phyloP scores from a whole-genome alignment of 2,888 invertebrate genomes.

The Pycnomerus fuliginosus region DNA sequence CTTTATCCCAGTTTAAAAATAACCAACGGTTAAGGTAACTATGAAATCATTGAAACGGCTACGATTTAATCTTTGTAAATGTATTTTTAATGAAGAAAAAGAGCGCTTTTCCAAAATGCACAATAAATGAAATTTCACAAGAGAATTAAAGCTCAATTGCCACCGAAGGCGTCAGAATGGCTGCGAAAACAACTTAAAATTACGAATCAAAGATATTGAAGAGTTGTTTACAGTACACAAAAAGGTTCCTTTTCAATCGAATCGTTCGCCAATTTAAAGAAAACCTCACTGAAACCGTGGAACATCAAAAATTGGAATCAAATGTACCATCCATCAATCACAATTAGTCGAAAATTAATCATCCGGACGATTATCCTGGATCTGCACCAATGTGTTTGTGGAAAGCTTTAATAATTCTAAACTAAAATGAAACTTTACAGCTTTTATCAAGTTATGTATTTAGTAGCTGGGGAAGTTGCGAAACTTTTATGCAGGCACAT shows the following conservation, averaged over 20 bases:
- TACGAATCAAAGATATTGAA: slow-evolving; percentile 31
- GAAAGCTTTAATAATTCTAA: no score
- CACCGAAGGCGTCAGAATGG: slow-evolving; percentile 25
- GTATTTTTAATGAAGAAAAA: no score
- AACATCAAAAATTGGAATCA: slow-evolving; percentile 23
- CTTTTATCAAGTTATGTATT: no score
- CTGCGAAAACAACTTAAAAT: slow-evolving; percentile 31
- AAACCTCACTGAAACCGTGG: slow-evolving; percentile 9
- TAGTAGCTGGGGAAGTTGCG: no score
- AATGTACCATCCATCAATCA: slow-evolving; percentile 25
- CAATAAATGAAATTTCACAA: slow-evolving; percentile 15
- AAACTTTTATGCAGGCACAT: no score
- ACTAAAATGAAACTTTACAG: no score
- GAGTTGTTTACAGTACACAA: slow-evolving; percentile 30
- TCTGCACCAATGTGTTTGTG: no score
- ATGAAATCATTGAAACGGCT: no score
- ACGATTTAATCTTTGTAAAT: no score
- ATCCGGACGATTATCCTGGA: no score
- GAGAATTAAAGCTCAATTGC: slow-evolving; percentile 26
- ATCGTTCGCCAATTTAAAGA: slow-evolving; percentile 25
- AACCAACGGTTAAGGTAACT: no score
- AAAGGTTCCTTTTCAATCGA: slow-evolving; percentile 28
- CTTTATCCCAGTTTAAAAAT: slow-evolving; percentile 14
- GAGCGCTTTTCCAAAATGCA: not conserved
- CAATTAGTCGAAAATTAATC: slow-evolving; percentile 26